phyloP scores from a whole-genome alignment of 2,888 invertebrate genomes.

The Rugalucina vietnamica region DNA sequence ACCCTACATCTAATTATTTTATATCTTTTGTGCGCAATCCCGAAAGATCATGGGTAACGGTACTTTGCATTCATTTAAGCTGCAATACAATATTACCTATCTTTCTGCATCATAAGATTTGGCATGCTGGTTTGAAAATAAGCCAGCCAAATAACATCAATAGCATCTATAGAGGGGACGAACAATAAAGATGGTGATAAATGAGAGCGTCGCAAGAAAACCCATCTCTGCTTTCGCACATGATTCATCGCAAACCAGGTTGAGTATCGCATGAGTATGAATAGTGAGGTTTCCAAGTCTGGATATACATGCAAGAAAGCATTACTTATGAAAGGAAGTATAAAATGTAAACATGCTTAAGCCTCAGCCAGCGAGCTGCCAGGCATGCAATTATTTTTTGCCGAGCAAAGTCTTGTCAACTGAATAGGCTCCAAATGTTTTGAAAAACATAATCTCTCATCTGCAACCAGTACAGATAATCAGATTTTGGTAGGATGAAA shows the following conservation, averaged over 20 bases:
- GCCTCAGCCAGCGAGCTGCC: no score
- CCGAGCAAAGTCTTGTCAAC: no score
- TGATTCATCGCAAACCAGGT: no score
- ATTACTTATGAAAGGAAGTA: no score
- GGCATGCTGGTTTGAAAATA: conserved; percentile 1
- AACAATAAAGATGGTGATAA: neutral
- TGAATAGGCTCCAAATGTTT: neutral
- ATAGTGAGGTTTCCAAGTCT: no score
- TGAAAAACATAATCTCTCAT: neutral
- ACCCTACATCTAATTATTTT: neutral
- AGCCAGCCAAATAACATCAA: neutral
- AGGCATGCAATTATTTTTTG: no score
- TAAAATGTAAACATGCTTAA: no score
- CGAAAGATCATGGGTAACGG: neutral
- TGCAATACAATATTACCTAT: neutral
- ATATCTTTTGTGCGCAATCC: neutral
- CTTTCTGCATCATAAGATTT: neutral
- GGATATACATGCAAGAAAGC: no score
- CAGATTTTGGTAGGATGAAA: no score
- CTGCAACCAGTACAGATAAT: conserved; percentile 8
- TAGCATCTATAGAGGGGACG: neutral
- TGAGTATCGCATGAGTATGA: no score
- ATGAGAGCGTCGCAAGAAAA: no score
- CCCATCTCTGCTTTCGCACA: no score
- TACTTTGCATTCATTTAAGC: neutral